phyloP scores from a whole-genome alignment of 2,113 vertebrate genomes.

The Megalops atlanticus region DNA sequence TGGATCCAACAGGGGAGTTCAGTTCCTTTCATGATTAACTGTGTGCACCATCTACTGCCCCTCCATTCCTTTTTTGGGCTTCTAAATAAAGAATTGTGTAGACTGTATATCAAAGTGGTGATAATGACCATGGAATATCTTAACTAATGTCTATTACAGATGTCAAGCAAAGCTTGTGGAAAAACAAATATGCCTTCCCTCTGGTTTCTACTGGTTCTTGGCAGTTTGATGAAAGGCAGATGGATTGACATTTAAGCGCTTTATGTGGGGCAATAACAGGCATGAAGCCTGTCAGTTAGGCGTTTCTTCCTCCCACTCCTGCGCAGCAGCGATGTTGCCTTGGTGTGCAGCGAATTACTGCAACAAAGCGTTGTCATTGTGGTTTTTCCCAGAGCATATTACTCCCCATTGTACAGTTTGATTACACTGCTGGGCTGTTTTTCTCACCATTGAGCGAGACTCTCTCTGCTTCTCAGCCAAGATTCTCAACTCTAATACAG shows the following conservation, averaged over 20 bases:
- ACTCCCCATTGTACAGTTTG: background rate
- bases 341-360: background rate
- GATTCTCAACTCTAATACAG: too few species aligned
- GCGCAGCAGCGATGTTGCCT: background rate
- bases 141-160: background rate
- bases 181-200: too few species aligned
- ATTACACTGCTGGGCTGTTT: background rate
- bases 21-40: background rate
- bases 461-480: too few species aligned
- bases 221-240: background rate
- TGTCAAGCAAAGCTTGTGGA: background rate
- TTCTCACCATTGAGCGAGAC: too few species aligned
- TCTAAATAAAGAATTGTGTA: background rate
- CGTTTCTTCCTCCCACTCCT: background rate
- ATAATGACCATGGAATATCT: background rate
- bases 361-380: background rate
- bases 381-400: background rate
- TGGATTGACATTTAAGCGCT: slow-evolving; percentile 19
- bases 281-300: slow-evolving; percentile 16
- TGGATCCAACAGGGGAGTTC: too few species aligned
- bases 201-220: background rate
- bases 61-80: background rate
- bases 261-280: slow-evolving; percentile 14
- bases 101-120: background rate
- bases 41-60: too few species aligned